A percentile compares a stretch with the other conserved stretches of the same genome.
Conservation (phyloP, 1,140 invertebrate species). For the Oncopeltus fasciatus region DNA sequence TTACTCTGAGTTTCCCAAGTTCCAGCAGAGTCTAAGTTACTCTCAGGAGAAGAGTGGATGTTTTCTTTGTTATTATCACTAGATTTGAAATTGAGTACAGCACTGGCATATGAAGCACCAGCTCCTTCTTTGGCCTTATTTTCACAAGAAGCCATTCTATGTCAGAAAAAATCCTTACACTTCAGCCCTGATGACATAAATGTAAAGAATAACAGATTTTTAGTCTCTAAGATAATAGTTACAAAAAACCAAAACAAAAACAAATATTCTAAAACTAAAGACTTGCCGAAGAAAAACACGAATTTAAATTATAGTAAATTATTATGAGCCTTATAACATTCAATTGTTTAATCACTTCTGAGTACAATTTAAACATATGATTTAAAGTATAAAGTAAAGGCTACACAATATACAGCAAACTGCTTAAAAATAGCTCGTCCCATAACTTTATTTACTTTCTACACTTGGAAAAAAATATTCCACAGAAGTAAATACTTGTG, state of each 20-base stretch:
- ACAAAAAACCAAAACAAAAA: neutral
- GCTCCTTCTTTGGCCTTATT: slow-evolving; percentile 21
- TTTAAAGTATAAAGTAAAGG: neutral
- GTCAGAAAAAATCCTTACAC: neutral
- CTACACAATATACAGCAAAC: neutral
- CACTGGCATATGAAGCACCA: slow-evolving; percentile 35
- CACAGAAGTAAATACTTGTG: neutral
- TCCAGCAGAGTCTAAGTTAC: slow-evolving; percentile 13
- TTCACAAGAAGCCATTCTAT: slow-evolving; percentile 2
- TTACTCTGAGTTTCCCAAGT: neutral
- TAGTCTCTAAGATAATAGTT: neutral
- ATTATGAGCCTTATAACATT: neutral
- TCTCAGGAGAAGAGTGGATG: slow-evolving; percentile 26
- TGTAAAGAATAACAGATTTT: neutral
- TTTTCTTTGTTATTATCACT: slow-evolving; percentile 37
- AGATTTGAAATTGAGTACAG: slow-evolving; percentile 33
- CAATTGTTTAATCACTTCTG: neutral
- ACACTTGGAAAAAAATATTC: neutral
- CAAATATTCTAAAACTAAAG: neutral
- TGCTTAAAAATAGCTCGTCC: neutral
- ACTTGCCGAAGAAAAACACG: neutral
- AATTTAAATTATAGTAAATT: neutral
- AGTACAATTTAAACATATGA: neutral
- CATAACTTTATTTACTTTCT: neutral
- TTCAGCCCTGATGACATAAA: neutral